Evolutionary conservation across 1,140 invertebrate species (phyloP).

Genomic region (Meloidogyne exigua): DNA sequence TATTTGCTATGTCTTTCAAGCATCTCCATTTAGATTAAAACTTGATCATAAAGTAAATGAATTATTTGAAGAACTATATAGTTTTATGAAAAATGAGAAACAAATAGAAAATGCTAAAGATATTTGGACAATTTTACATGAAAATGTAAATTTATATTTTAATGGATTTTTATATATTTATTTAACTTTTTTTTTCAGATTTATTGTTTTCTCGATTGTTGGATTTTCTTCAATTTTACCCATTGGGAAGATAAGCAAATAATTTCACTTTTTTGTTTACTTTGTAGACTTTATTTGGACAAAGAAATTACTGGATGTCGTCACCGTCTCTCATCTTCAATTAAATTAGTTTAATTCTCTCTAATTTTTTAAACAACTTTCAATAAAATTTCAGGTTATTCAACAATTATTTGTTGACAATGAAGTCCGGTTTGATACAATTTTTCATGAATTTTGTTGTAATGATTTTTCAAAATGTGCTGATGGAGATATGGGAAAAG

Average conservation of each 20-base stretch:
- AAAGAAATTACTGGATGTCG: not conserved
- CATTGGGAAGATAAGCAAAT: not conserved
- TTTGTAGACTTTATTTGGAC: not conserved
- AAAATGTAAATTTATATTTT: not conserved
- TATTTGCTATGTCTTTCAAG: not conserved
- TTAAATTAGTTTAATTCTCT: not conserved
- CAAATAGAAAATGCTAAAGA: not conserved
- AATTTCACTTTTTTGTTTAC: constrained; percentile 3
- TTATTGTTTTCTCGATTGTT: not conserved
- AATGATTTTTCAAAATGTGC: not conserved
- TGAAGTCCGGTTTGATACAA: not conserved
- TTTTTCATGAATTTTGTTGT: not conserved
- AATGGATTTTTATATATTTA: not conserved
- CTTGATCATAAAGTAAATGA: not conserved
- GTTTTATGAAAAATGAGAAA: not conserved
- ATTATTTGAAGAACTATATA: not conserved
- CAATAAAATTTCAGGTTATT: not conserved
- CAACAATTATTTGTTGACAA: not conserved
- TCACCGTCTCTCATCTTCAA: not conserved
- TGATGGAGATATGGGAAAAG: not conserved
- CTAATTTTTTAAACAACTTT: not conserved
- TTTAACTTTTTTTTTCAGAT: not conserved
- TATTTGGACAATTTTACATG: not conserved
- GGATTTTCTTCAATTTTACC: not conserved
- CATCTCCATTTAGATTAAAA: not conserved